Percentiles rank a stretch among this genome's conserved stretches.
phyloP scores from a whole-genome alignment of 2,888 invertebrate species.

The Parnassius mnemosyne region DNA sequence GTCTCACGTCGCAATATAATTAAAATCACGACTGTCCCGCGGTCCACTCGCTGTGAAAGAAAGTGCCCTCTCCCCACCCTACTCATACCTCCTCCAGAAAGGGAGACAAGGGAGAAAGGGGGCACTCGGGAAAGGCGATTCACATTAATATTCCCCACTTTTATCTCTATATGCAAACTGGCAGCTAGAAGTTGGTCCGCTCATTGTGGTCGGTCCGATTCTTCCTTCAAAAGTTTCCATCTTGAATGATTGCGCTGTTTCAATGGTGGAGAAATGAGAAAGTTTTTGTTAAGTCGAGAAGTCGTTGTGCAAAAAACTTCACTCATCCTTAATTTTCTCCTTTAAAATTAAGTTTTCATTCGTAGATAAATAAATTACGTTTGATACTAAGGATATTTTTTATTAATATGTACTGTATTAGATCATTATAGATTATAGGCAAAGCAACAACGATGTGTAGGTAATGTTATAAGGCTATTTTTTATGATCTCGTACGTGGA shows the following conservation, averaged over 20 bases:
- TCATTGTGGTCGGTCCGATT: slow-evolving; percentile 77
- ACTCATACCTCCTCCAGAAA: slow-evolving; percentile 26
- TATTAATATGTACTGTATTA: too few relatives aligned
- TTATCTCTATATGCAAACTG: slow-evolving; percentile 82
- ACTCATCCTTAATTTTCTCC: slow-evolving; percentile 11
- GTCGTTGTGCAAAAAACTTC: slow-evolving; percentile 35
- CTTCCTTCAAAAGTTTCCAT: slow-evolving; percentile 59
- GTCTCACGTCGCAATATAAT: slow-evolving; percentile 76
- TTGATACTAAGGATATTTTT: neutral
- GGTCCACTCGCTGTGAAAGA: slow-evolving; percentile 73
- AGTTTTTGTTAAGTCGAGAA: slow-evolving; percentile 63
- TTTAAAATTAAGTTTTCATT: slow-evolving; percentile 14
- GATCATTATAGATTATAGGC: too few relatives aligned
- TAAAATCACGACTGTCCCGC: slow-evolving; percentile 78
- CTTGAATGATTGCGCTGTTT: slow-evolving; percentile 77
- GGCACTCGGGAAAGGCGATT: slow-evolving; percentile 54
- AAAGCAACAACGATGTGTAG: too few relatives aligned
- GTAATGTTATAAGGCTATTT: neutral
- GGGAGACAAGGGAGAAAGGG: slow-evolving; percentile 34
- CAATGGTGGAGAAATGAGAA: slow-evolving; percentile 63
- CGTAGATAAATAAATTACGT: neutral
- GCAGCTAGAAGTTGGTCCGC: slow-evolving; percentile 73
- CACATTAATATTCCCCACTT: slow-evolving; percentile 81
- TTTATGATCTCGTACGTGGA: neutral
- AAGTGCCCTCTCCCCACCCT: slow-evolving; percentile 52